A percentile compares a stretch with the other conserved stretches of the same genome.
Conservation (phyloP, 2,113 vertebrate species). For the Nansenia antarctica region DNA sequence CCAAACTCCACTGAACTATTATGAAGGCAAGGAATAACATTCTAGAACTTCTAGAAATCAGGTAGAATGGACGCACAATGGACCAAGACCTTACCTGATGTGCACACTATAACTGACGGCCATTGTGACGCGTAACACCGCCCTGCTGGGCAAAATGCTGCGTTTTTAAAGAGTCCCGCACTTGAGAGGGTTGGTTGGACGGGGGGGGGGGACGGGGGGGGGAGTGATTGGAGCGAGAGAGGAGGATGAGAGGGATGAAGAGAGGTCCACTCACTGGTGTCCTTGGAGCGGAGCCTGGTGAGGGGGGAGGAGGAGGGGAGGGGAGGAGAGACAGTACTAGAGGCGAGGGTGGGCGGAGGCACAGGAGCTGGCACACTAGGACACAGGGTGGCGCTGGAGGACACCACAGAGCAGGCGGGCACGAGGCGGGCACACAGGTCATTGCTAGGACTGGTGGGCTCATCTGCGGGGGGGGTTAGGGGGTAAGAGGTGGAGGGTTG, state of each 20-base stretch:
- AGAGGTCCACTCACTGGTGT: constrained; percentile 84
- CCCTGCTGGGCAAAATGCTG: no score
- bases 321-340: constrained; percentile 81
- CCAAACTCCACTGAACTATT: no score
- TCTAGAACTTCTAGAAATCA: no score
- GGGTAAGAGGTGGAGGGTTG: constrained; percentile 11
- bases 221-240: no score
- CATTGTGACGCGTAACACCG: no score
- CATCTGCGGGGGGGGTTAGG: constrained; percentile 71
- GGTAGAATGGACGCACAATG: no score
- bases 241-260: background rate
- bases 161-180: no score
- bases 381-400: constrained; percentile 77
- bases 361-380: constrained; percentile 45
- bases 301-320: constrained; percentile 82
- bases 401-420: constrained; percentile 88
- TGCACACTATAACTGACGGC: no score
- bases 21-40: no score
- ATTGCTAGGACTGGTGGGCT: constrained; percentile 85
- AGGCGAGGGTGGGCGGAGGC: constrained; percentile 68
- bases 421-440: constrained; percentile 86
- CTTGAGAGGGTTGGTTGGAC: no score
- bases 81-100: no score
- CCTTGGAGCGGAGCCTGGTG: constrained; percentile 82
- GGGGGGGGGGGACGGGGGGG: background rate